Evolutionary conservation across 2,797 vertebrate genomes (phyloP).

Genomic region (Chrysocyon brachyurus): DNA sequence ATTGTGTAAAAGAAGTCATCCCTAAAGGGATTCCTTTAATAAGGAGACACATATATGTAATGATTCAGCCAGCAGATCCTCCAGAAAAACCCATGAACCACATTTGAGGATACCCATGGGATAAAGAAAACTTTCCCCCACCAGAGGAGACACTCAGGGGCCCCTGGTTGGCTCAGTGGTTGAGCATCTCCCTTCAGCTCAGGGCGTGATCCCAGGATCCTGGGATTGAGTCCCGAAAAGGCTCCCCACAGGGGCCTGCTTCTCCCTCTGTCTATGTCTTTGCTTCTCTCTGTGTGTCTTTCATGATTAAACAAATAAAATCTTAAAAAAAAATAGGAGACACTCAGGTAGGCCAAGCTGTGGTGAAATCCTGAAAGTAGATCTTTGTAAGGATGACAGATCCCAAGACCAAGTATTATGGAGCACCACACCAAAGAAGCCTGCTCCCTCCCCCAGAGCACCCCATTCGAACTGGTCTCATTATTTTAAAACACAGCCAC

Average conservation of each 20-base stretch:
- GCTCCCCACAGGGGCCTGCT: too few relatives aligned
- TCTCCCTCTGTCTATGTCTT: too few relatives aligned
- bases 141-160: neutral
- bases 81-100: neutral
- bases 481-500: conserved; percentile 78
- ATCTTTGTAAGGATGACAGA: conserved; percentile 42
- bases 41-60: neutral
- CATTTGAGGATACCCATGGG: neutral
- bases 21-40: neutral
- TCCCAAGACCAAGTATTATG: neutral
- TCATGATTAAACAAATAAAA: too few relatives aligned
- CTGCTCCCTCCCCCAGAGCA: conserved; percentile 45
- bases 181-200: too few relatives aligned
- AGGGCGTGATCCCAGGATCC: too few relatives aligned
- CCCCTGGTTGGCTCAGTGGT: too few relatives aligned
- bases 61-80: neutral
- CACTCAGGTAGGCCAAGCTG: neutral
- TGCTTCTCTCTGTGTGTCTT: too few relatives aligned
- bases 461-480: neutral
- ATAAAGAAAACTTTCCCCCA: neutral
- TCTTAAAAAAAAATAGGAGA: neutral
- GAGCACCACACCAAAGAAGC: neutral
- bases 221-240: too few relatives aligned
- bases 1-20: neutral
- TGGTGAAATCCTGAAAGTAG: conserved; percentile 17